phyloP scores from a whole-genome alignment of 2,888 invertebrate species.

The Troides helena region DNA sequence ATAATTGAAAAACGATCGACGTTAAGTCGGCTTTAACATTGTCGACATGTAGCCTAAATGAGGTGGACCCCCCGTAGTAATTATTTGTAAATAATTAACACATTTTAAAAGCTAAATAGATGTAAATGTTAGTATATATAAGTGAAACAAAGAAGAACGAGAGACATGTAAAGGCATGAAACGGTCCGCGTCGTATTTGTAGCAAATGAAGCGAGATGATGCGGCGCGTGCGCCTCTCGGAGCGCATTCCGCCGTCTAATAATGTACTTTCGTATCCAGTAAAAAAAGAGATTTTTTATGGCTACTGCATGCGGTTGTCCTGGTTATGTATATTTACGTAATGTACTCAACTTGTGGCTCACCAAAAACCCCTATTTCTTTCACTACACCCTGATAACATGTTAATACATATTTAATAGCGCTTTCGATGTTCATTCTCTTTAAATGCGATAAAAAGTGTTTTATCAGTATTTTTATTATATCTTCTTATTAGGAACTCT shows the following conservation, averaged over 20 bases:
- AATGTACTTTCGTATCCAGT: constrained; percentile 43
- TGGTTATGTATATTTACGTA: constrained; percentile 15
- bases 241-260: constrained; percentile 43
- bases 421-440: not conserved
- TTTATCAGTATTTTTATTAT: not conserved
- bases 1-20: too few relatives aligned
- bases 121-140: not conserved
- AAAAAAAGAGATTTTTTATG: constrained; percentile 37
- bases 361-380: constrained; percentile 37
- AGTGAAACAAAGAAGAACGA: not conserved
- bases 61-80: not conserved
- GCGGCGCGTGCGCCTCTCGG: constrained; percentile 34
- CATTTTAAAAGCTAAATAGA: not conserved
- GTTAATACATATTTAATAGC: not conserved
- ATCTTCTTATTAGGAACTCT: too few relatives aligned
- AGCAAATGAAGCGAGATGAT: constrained; percentile 40
- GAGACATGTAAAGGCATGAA: not conserved
- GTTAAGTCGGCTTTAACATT: too few relatives aligned
- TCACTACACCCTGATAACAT: not conserved
- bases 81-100: not conserved
- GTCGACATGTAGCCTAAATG: too few relatives aligned
- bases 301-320: constrained; percentile 34
- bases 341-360: constrained; percentile 1
- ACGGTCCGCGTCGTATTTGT: constrained; percentile 6
- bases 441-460: not conserved